Base-by-base conservation (phyloP, 2,888 invertebrate genomes). In the Tiliacea aurago region DNA sequence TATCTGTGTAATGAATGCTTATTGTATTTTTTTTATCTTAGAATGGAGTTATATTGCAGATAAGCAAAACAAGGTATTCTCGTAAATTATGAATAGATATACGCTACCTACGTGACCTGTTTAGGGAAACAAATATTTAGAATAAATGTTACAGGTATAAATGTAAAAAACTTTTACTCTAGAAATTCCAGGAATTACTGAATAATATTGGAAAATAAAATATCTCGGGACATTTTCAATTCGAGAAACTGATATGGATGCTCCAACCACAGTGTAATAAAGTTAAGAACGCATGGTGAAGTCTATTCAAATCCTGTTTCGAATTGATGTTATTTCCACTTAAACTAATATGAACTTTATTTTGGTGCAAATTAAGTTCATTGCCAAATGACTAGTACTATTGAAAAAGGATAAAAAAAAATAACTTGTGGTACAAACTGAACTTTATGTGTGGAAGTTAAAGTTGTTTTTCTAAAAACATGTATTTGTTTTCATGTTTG, bases 1-100 rank as follows among this genome's bases (percentile, higher is more conserved):
- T 73, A 51, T 62, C 43, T 68, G 69, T 71, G 56, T 81, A 75
- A 82, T 80, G 72, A 84, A 81, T 73, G 72, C 63, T 76, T 66
- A 65, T 70, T 74, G 70, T 78, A 37, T 67, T 75, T 55, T 66
- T 62, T 66, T 28, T 59, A 59, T 71, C 15, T 65, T 7, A 59
- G 37, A 18, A 69, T 65, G 66, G 47, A 81, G 43, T 66, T 66
- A 59, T 41, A 70, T 58, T 45, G 49, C 58, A 55, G n/a, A 66
- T 73, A 53, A 51, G 56, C 47, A 33, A 59, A 79, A 66, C 49
- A 64, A 73, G 51, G 41, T 73, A 69, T 28, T 65, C 37, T 62
- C 68, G 53, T 78, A 77, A 73, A 81, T 78, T 58, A 64, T 47
- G 55, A 56, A 51, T 56, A 53, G 33, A n/a, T 64, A 53, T 49